Evolutionary conservation across 2,888 invertebrate species (phyloP).

Genomic region (Ennomos quercinarius): DNA sequence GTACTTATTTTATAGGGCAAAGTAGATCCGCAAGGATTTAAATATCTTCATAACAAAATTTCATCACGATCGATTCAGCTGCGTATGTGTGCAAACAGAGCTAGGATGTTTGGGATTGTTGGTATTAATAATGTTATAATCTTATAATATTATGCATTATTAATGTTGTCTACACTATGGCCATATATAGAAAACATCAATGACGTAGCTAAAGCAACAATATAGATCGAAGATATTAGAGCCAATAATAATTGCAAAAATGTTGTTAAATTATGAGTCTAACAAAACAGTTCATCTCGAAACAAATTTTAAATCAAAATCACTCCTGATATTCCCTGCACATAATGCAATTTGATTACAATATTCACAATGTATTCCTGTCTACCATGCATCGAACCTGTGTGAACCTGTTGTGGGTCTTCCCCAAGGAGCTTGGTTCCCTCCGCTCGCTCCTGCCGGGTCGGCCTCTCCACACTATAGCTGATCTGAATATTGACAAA

Average conservation of each 20-base stretch:
- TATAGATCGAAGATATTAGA: constrained; percentile 1
- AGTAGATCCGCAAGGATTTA: too few species aligned
- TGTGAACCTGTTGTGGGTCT: constrained; percentile 71
- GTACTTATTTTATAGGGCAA: too few species aligned
- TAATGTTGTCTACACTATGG: too few species aligned
- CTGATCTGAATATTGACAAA: constrained; percentile 69
- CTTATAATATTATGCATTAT: too few species aligned
- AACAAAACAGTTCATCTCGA: too few species aligned
- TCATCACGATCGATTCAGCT: too few species aligned
- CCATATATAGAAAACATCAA: constrained; percentile 14
- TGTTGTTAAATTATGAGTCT: too few species aligned
- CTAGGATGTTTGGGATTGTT: too few species aligned
- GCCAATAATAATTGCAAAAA: too few species aligned
- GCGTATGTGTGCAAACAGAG: too few species aligned
- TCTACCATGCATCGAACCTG: constrained; percentile 80
- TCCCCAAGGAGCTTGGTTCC: constrained; percentile 71
- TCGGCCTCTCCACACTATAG: constrained; percentile 77
- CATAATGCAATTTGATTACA: neutral
- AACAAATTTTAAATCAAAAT: neutral
- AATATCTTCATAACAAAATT: too few species aligned
- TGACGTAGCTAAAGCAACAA: constrained; percentile 22
- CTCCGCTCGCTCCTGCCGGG: constrained; percentile 65
- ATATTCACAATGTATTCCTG: constrained; percentile 27
- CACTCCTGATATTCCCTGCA: neutral
- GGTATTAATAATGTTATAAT: too few species aligned